Evolutionary conservation across 2,113 vertebrate species (phyloP).

Genomic region (Semnornis frantzii): DNA sequence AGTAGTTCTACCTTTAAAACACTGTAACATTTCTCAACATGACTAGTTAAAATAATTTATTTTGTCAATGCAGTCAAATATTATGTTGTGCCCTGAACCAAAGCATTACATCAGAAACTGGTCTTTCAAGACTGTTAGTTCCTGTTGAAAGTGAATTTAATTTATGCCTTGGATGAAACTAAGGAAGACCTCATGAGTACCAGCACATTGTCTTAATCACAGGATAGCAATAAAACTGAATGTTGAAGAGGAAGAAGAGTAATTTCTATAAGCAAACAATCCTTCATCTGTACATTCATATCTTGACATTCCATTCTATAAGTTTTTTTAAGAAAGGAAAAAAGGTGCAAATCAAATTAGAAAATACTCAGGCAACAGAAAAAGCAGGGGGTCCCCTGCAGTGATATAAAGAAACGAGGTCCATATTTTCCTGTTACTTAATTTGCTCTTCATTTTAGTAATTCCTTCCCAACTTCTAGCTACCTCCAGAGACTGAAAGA

Average conservation of each 20-base stretch:
- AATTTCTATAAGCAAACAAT: background rate
- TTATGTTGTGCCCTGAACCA: background rate
- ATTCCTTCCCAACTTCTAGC: background rate
- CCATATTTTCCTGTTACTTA: background rate
- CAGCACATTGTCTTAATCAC: background rate
- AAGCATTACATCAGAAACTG: background rate
- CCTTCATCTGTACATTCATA: background rate
- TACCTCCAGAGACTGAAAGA: background rate
- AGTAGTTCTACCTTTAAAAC: background rate
- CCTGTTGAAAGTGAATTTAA: background rate
- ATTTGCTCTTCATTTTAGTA: background rate
- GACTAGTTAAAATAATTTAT: background rate
- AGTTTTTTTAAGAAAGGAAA: background rate
- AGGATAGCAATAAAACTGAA: background rate
- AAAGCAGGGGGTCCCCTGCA: background rate
- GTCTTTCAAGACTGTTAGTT: background rate
- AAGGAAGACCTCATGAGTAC: background rate
- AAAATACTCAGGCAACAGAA: background rate
- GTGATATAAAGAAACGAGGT: background rate
- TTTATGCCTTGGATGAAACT: background rate
- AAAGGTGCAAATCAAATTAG: background rate
- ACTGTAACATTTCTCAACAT: background rate
- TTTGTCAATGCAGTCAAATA: background rate
- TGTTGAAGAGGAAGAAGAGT: background rate
- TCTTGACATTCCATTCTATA: background rate